Evolutionary conservation across 1,140 invertebrate species (phyloP), one percentile per base, ranked within the genome.

Genomic region (Ceratosolen solmsi): DNA sequence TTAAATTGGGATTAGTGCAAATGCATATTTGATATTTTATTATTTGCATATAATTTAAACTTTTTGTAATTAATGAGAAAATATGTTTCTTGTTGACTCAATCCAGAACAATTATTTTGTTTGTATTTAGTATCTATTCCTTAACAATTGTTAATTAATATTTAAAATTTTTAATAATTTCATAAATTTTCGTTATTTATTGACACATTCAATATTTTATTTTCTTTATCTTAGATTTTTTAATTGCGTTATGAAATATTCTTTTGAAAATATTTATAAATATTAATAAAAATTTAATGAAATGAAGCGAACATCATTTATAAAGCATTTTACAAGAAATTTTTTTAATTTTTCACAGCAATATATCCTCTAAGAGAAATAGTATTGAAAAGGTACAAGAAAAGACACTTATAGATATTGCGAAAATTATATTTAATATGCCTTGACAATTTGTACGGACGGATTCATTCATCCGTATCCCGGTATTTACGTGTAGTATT

Each of bases 401-500:
- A 72, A 49, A 38, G 20, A 46, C 7, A 70, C 7, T 49, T 49
- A 20, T 5, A 71, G 1, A 71, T 27, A 20, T 71, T 8, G 2
- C 17, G 22, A 30, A n/a, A n/a, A 38, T 30, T 68, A 33, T 20
- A 30, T 27, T 33, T 68, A 41, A 41, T 27, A 60, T 38, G 36
- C 77, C 58, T 70, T 63, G 58, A 58, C 58, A 51, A 27, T 74
- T 73, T 72, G 70, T 56, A 70, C 49, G 71, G 83, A 84, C 77
- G 82, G n/a, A n/a, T n/a, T n/a, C 80, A 82, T 71, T 79, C 77
- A 46, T 22, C 41, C 65, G 75, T 80, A 71, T 56, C 72, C n/a
- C 73, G 76, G 63, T 85, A 86, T 85, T 87, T 84, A 89, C 83
- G 84, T 85, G 86, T 89, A 89, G 87, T 90, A 90, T 89, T 90